Conservation (phyloP, 1,140 invertebrate genomes). For the Glossosoma conforme region DNA sequence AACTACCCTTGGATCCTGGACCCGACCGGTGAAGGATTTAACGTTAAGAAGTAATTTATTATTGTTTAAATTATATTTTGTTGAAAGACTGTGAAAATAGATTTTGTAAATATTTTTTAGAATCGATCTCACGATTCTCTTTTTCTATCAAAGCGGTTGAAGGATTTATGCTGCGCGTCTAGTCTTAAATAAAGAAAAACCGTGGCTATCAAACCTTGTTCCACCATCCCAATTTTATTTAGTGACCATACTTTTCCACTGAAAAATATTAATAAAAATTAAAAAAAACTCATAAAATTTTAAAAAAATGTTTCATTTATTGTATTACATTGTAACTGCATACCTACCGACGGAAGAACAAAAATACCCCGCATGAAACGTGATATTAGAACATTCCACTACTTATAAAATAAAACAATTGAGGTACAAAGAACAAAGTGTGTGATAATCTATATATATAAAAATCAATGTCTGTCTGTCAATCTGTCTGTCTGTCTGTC, state of each 20-base stretch:
- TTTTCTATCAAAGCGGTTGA: slow-evolving; percentile 6
- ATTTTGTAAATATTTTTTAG: slow-evolving; percentile 48
- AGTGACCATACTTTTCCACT: neutral
- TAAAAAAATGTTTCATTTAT: slow-evolving; percentile 10
- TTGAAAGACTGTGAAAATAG: slow-evolving; percentile 29
- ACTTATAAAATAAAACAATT: too few species aligned
- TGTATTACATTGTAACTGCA: too few species aligned
- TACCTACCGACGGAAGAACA: too few species aligned
- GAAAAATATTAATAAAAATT: slow-evolving; percentile 11
- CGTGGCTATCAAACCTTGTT: slow-evolving; percentile 3
- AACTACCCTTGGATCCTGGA: slow-evolving; percentile 95
- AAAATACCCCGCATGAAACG: too few species aligned
- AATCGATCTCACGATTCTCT: slow-evolving; percentile 29
- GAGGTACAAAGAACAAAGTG: too few species aligned
- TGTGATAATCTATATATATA: too few species aligned
- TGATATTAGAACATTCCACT: too few species aligned
- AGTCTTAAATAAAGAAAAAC: slow-evolving; percentile 26
- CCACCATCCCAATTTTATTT: slow-evolving; percentile 2
- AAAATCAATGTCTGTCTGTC: too few species aligned
- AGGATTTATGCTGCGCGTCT: slow-evolving; percentile 19
- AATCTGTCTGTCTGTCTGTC: too few species aligned
- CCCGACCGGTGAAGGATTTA: slow-evolving; percentile 90
- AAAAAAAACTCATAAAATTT: slow-evolving; percentile 9
- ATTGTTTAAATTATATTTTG: slow-evolving; percentile 27
- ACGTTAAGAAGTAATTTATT: slow-evolving; percentile 62